These are phyloP conservation scores for Thermophis baileyi DNA, from an alignment of 2,113 vertebrate genomes.

Conservation along the genomic window DNA sequence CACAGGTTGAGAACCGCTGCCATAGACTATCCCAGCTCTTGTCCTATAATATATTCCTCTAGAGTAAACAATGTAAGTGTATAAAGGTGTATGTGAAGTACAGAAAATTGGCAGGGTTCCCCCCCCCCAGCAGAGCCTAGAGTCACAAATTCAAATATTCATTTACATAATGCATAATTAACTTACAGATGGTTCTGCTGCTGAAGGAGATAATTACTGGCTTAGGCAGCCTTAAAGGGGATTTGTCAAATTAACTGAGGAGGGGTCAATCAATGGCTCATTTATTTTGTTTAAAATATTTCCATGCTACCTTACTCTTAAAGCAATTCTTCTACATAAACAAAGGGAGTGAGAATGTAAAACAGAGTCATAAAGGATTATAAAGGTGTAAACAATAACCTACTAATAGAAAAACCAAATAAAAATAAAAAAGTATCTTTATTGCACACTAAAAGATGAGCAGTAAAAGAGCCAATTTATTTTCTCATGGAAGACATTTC, in stretches of 20 bases:
- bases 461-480: background rate
- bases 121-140: background rate
- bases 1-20: no score
- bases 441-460: background rate
- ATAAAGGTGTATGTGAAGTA: background rate
- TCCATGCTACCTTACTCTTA: background rate
- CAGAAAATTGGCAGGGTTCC: background rate
- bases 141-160: background rate
- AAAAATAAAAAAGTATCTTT: background rate
- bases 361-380: background rate
- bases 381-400: background rate
- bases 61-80: background rate
- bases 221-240: background rate
- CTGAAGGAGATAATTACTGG: background rate
- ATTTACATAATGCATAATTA: background rate
- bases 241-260: constrained; percentile 5
- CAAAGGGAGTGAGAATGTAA: background rate
- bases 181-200: background rate
- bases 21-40: background rate
- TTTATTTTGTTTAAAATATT: background rate
- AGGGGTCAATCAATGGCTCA: background rate
- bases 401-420: background rate
- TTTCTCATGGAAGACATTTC: background rate
- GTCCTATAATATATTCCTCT: background rate
- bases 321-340: background rate